Evolutionary conservation across 2,888 invertebrate species (phyloP).

Genomic region (Stramonita haemastoma): DNA sequence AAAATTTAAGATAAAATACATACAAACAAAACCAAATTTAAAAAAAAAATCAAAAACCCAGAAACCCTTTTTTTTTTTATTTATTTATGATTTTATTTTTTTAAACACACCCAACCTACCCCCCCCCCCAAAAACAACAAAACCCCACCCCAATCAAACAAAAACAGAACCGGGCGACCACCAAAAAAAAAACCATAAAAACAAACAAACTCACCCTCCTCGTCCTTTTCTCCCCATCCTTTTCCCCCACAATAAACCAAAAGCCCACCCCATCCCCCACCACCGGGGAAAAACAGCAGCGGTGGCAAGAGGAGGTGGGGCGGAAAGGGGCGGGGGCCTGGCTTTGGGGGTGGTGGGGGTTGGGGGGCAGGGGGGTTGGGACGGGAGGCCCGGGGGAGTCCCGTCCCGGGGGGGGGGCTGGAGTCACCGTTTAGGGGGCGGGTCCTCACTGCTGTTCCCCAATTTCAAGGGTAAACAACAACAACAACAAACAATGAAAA

Average conservation of each 20-base stretch:
- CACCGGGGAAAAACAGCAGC: not conserved
- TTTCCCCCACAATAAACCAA: not conserved
- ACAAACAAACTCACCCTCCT: not conserved
- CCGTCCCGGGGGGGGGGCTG: not conserved
- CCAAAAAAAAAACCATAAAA: not conserved
- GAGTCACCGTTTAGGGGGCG: conserved; percentile 28
- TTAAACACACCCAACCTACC: too few species aligned
- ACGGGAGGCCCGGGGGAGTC: not conserved
- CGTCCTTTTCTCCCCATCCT: not conserved
- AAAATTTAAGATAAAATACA: too few species aligned
- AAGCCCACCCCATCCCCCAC: not conserved
- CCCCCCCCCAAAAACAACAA: too few species aligned
- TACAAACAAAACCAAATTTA: too few species aligned
- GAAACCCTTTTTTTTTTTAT: too few species aligned
- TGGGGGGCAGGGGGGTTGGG: conserved; percentile 19
- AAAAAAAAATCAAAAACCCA: too few species aligned
- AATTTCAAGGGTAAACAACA: not conserved
- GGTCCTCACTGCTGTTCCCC: conserved; percentile 34
- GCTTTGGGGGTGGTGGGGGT: conserved; percentile 29
- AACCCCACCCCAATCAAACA: too few species aligned
- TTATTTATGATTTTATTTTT: too few species aligned
- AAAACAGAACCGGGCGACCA: not conserved
- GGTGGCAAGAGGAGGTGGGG: not conserved
- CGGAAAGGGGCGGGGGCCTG: not conserved
- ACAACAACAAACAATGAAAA: not conserved